Evolutionary conservation across 1,140 invertebrate species (phyloP).

Genomic region (Drosophila aff.): DNA sequence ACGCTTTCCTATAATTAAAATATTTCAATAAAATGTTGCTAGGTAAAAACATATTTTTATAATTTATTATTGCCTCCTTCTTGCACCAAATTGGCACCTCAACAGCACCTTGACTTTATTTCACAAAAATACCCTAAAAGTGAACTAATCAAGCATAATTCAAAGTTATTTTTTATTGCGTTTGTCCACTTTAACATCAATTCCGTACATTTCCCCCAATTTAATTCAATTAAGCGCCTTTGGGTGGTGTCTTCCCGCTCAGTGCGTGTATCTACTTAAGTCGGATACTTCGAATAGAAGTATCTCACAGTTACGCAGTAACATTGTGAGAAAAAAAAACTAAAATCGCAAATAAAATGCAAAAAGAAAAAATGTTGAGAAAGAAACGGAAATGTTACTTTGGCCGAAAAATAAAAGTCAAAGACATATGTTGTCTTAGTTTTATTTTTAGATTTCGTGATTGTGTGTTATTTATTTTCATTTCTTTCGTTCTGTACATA

Average conservation of each 20-base stretch:
- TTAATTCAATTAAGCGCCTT: constrained; percentile 79
- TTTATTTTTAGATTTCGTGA: constrained; percentile 56
- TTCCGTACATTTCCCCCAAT: constrained; percentile 70
- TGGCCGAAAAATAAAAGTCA: constrained; percentile 43
- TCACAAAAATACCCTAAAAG: constrained; percentile 1
- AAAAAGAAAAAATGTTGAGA: not conserved
- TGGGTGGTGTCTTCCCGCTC: constrained; percentile 24
- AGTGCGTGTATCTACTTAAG: constrained; percentile 50
- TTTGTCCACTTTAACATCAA: constrained; percentile 64
- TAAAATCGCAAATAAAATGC: constrained; percentile 16
- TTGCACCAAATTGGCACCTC: constrained; percentile 40
- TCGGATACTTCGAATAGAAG: not conserved
- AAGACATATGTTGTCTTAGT: constrained; percentile 38
- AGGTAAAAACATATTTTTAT: not conserved
- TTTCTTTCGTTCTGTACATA: constrained; percentile 33
- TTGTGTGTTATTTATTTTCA: constrained; percentile 40
- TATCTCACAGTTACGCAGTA: constrained; percentile 28
- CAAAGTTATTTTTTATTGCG: constrained; percentile 58
- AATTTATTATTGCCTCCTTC: not conserved
- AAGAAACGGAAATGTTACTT: constrained; percentile 70
- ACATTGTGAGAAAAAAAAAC: constrained; percentile 19
- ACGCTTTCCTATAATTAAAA: not conserved
- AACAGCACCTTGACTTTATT: constrained; percentile 39
- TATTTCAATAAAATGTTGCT: not conserved
- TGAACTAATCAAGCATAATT: constrained; percentile 58